phyloP scores from a whole-genome alignment of 2,797 vertebrate genomes.

The Chaenodraco wilsoni region DNA sequence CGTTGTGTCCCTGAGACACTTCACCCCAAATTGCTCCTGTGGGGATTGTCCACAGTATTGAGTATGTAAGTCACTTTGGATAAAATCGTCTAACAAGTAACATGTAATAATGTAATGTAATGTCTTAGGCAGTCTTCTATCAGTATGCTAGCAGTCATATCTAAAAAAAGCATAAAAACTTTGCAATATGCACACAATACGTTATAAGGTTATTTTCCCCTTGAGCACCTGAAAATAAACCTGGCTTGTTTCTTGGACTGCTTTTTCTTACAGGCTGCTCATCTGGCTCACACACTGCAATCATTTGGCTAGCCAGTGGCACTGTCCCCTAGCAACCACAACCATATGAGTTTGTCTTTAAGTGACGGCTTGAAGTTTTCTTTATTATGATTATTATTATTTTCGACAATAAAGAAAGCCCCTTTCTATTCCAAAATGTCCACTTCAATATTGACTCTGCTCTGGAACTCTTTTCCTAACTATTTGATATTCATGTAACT shows the following conservation, averaged over 20 bases:
- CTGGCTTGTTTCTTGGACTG: neutral
- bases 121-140: too few relatives aligned
- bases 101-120: too few relatives aligned
- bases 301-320: neutral
- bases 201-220: too few relatives aligned
- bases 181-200: too few relatives aligned
- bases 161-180: too few relatives aligned
- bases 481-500: slow-evolving; percentile 7
- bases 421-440: neutral
- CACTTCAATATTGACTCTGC: neutral
- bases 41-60: too few relatives aligned
- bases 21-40: too few relatives aligned
- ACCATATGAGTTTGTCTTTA: slow-evolving; percentile 13
- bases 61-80: too few relatives aligned
- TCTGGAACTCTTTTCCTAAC: neutral
- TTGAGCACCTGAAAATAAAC: too few relatives aligned
- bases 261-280: neutral
- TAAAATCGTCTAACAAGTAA: too few relatives aligned
- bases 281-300: neutral
- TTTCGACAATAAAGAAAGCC: neutral
- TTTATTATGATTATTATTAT: neutral
- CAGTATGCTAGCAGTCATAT: too few relatives aligned
- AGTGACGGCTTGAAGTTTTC: neutral
- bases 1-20: too few relatives aligned
- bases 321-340: slow-evolving; percentile 47